Evolutionary conservation across 2,888 invertebrate species (phyloP).

Genomic region (Papilio gigon): DNA sequence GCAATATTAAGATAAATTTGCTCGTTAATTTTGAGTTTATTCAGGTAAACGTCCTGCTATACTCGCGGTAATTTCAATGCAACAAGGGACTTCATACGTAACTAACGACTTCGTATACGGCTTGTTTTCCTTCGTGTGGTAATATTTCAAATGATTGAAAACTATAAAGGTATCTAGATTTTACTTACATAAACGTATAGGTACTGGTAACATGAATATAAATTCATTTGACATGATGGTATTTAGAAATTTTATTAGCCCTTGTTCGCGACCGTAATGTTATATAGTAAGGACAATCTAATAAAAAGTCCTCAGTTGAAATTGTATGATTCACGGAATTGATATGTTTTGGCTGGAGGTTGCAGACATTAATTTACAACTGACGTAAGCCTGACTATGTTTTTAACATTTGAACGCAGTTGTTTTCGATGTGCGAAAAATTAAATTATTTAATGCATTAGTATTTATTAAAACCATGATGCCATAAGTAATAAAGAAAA

Average conservation of each 20-base stretch:
- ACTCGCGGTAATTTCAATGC: no score
- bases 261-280: constrained; percentile 25
- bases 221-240: not conserved
- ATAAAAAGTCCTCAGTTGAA: constrained; percentile 32
- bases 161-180: no score
- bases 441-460: not conserved
- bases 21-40: not conserved
- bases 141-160: no score
- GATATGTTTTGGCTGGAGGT: constrained; percentile 37
- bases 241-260: constrained; percentile 29
- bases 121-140: no score
- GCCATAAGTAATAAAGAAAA: no score
- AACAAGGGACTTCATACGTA: no score
- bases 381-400: constrained; percentile 33
- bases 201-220: not conserved
- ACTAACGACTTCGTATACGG: no score
- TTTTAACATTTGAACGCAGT: constrained; percentile 27
- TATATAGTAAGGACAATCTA: constrained; percentile 38
- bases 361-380: constrained; percentile 26
- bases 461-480: not conserved
- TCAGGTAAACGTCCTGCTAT: not conserved
- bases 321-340: constrained; percentile 36
- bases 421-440: constrained; percentile 4
- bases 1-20: not conserved
- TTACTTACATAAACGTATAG: not conserved